Evolutionary conservation across 1,140 invertebrate species (phyloP).

Genomic region (Drosophila nannoptera): DNA sequence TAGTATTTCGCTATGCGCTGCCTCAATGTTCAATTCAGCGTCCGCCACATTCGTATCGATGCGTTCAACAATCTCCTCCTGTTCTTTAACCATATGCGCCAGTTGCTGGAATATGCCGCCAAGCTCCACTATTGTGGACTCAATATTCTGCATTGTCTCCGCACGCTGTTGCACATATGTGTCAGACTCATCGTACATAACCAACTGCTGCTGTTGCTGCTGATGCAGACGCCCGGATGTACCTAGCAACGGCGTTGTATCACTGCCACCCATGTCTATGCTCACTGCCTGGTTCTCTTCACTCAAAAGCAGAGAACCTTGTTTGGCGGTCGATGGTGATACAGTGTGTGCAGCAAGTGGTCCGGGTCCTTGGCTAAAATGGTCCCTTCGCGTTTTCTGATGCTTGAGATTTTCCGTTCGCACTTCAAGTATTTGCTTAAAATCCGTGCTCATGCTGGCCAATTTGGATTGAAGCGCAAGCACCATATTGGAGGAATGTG

Average conservation of each 20-base stretch:
- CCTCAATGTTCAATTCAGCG: conserved; percentile 97
- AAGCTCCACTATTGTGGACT: conserved; percentile 99
- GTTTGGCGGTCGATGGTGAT: conserved; percentile 85
- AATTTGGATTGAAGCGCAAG: conserved; percentile 96
- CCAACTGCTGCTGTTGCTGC: conserved; percentile 82
- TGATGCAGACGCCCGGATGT: conserved; percentile 30
- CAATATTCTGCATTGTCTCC: conserved; percentile 99
- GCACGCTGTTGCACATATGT: conserved; percentile 94
- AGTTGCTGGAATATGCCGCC: conserved; percentile 99
- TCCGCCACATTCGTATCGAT: conserved; percentile 99
- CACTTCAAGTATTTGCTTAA: conserved; percentile 95
- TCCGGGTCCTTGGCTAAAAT: conserved; percentile 90
- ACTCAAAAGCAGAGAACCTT: conserved; percentile 79
- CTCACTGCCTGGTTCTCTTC: conserved; percentile 87
- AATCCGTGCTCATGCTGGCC: conserved; percentile 97
- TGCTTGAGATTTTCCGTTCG: conserved; percentile 96
- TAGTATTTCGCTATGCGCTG: conserved; percentile 97
- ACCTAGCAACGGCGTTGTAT: conserved; percentile 66
- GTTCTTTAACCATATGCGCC: conserved; percentile 99
- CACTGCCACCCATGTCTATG: conserved; percentile 85
- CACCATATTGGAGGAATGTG: conserved; percentile 97
- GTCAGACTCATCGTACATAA: conserved; percentile 91
- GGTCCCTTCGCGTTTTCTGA: conserved; percentile 94
- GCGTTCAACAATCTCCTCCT: conserved; percentile 98
- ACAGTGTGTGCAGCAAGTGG: conserved; percentile 82